These are phyloP conservation scores for Halcyon smyrnensis DNA, from an alignment of 2,797 vertebrate species.

Conservation along the genomic window DNA sequence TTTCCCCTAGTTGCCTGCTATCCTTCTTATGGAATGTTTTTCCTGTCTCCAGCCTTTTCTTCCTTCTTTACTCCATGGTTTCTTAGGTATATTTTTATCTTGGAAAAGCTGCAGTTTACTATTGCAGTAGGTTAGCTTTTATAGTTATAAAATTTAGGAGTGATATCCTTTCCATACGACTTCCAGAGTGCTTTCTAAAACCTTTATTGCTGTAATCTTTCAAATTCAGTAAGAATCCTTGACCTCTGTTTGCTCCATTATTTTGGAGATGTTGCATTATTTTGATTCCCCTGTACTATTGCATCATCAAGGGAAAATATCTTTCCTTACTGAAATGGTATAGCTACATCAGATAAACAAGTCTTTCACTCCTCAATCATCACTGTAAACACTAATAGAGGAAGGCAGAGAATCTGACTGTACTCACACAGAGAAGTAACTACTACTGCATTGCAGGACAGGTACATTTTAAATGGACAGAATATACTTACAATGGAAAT, in stretches of 20 bases:
- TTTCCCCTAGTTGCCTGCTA: too few relatives aligned
- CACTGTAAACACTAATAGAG: background rate
- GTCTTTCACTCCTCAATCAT: background rate
- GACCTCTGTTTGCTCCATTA: slow-evolving; percentile 29
- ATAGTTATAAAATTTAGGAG: slow-evolving; percentile 42
- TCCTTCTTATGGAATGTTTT: background rate
- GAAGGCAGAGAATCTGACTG: background rate
- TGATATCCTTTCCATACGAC: slow-evolving; percentile 33
- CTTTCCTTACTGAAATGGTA: background rate
- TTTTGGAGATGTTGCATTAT: slow-evolving; percentile 4
- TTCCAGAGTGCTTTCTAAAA: slow-evolving; percentile 45
- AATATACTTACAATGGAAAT: background rate
- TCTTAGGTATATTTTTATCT: slow-evolving; percentile 20
- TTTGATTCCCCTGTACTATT: background rate
- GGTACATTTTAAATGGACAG: background rate
- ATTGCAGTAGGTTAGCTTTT: slow-evolving; percentile 45
- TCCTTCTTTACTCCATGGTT: background rate
- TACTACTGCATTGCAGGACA: background rate
- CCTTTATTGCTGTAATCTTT: slow-evolving; percentile 56
- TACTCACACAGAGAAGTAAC: background rate
- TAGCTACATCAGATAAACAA: background rate
- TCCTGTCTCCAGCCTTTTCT: background rate
- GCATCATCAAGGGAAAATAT: background rate
- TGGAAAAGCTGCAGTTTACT: slow-evolving; percentile 12
- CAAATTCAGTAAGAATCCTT: slow-evolving; percentile 47